Conservation (phyloP, 2,113 vertebrate genomes). For the Colistium nudipinnis region DNA sequence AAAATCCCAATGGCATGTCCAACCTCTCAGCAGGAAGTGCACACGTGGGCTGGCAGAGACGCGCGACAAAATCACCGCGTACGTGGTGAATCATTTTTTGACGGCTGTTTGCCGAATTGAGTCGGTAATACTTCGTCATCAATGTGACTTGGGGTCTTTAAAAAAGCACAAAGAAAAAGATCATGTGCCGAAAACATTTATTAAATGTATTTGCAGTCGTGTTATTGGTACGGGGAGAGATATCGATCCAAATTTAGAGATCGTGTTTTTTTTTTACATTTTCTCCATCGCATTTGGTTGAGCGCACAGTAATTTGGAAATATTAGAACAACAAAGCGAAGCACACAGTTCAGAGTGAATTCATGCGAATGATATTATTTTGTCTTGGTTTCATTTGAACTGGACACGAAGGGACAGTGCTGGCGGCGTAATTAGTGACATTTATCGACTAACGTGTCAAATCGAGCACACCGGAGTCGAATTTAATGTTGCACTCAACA, state of each 20-base stretch:
- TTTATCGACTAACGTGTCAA: neutral
- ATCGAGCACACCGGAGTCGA: neutral
- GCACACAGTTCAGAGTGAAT: constrained; percentile 53
- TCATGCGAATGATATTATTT: constrained; percentile 40
- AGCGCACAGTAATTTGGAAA: constrained; percentile 64
- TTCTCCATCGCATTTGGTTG: constrained; percentile 59
- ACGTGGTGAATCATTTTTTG: constrained; percentile 39
- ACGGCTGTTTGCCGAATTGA: constrained; percentile 45
- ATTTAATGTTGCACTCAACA: neutral
- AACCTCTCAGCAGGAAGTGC: constrained; percentile 23
- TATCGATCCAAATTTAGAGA: constrained; percentile 37
- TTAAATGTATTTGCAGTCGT: neutral
- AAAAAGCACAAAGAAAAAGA: neutral
- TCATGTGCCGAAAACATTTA: neutral
- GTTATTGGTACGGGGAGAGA: neutral
- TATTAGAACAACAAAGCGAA: constrained; percentile 64
- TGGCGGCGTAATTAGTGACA: neutral
- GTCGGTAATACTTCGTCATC: constrained; percentile 29
- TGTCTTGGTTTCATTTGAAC: constrained; percentile 9
- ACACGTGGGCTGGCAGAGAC: constrained; percentile 30
- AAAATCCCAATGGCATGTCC: constrained; percentile 32
- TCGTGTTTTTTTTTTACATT: constrained; percentile 32
- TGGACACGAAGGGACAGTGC: neutral
- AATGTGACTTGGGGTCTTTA: constrained; percentile 16
- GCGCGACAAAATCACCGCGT: constrained; percentile 34